Base-by-base conservation (phyloP, 2,797 vertebrate species). In the Clarias platycephalus region DNA sequence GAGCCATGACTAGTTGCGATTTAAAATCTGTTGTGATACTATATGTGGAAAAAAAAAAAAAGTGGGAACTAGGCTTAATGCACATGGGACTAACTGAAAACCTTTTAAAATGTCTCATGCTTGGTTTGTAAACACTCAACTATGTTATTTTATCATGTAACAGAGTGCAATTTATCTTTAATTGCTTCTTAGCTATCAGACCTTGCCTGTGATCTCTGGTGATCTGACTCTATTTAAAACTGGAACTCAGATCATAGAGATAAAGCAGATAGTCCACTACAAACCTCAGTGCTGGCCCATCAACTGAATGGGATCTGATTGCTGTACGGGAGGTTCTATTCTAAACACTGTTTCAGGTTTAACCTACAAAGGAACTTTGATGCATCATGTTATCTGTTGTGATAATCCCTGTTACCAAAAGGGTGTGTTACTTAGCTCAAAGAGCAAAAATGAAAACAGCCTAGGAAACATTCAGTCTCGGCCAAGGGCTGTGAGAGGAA, bases 251-350 rank as follows among this genome's bases (percentile, higher is more conserved):
- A 68, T 90, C 87, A 84, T 85, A 85, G 81, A 76, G 28, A 87
- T 84, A 86, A 40, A 70, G 82, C 84, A 85, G 81, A 91, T 92
- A 88, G 91, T 92, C 91, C 90, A 85, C 86, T 90, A 90, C 90
- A 91, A 89, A 90, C 87, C 88, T 87, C 58, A 84, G 81, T 86
- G 87, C 75, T 60, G 71, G 71, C 85, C 79, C 62, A 4, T 89
- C 68, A 81, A 80, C 63, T 94, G 92, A 93, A 94, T 93, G 91
- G 88, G 71, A 86, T 66, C 80, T 92, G 90, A 94, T 91, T 93
- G 88, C 88, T 86, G 37, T 22, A 85, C 79, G 88, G 90, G 88
- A 89, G 82, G 76, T 72, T 88, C 71, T 86, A 44, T 83, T 88
- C 86, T 34, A 80, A 75, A 74, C 71, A 88, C 88, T 80, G 84